These are phyloP conservation scores for Trachops cirrhosus DNA, from an alignment of 2,797 vertebrate genomes.

Conservation along the genomic window DNA sequence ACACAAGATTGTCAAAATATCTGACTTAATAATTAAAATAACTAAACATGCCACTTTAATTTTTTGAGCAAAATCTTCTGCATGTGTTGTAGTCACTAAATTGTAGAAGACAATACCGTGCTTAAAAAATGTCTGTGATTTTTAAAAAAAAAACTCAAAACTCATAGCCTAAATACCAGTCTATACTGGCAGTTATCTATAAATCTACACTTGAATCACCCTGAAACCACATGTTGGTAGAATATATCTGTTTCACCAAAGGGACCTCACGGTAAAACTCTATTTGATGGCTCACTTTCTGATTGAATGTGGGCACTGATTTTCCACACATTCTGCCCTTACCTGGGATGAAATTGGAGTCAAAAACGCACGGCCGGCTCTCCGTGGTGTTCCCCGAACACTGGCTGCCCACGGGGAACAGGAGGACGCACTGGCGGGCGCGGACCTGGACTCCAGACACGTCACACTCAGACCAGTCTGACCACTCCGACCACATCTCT, in stretches of 20 bases:
- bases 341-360: slow-evolving; percentile 97
- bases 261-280: neutral
- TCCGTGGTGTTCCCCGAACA: slow-evolving; percentile 93
- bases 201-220: neutral
- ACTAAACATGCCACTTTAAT: neutral
- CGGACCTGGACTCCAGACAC: slow-evolving; percentile 88
- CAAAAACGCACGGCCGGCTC: slow-evolving; percentile 86
- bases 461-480: slow-evolving; percentile 92
- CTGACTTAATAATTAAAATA: neutral
- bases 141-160: neutral
- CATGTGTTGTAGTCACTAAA: neutral
- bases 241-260: neutral
- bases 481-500: slow-evolving; percentile 99
- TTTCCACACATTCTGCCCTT: slow-evolving; percentile 37
- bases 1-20: neutral
- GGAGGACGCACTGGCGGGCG: slow-evolving; percentile 89
- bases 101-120: neutral
- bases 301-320: neutral
- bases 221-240: neutral
- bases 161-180: neutral
- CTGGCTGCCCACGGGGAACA: slow-evolving; percentile 94
- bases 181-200: neutral
- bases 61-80: neutral
- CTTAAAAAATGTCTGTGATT: neutral
- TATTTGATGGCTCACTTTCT: neutral